These are phyloP conservation scores for Australoheros scitulus DNA, from an alignment of 2,113 vertebrate species.

Conservation along the genomic window DNA sequence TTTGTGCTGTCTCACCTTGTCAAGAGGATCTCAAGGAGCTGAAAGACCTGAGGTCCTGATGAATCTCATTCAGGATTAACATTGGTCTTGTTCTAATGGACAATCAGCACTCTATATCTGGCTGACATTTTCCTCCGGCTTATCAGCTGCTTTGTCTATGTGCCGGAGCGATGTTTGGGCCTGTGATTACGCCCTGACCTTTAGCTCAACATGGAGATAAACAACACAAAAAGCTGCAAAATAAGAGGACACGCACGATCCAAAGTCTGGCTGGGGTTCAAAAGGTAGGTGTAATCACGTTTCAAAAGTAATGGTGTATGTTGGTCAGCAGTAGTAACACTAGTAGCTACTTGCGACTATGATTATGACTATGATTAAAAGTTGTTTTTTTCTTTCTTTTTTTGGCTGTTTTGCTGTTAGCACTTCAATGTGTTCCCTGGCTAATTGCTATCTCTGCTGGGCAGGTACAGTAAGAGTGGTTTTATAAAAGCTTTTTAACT, in stretches of 20 bases:
- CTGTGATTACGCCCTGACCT: conserved; percentile 75
- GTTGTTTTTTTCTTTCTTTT: too few relatives aligned
- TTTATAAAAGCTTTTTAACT: too few relatives aligned
- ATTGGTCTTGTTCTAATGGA: conserved; percentile 65
- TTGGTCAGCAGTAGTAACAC: neutral
- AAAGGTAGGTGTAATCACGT: conserved; percentile 9
- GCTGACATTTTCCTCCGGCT: conserved; percentile 76
- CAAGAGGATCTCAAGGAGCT: conserved; percentile 24
- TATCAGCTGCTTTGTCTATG: conserved; percentile 69
- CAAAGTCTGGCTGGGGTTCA: conserved; percentile 11
- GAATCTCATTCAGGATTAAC: conserved; percentile 59
- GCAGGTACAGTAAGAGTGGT: too few relatives aligned
- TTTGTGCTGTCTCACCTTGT: conserved; percentile 59
- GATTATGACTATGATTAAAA: too few relatives aligned
- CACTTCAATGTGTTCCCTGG: too few relatives aligned
- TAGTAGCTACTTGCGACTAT: too few relatives aligned
- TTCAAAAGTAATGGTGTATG: neutral
- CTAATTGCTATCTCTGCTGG: too few relatives aligned
- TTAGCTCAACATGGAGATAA: conserved; percentile 62
- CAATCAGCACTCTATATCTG: conserved; percentile 72
- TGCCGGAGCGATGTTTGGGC: conserved; percentile 63
- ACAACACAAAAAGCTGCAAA: conserved; percentile 60
- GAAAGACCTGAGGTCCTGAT: conserved; percentile 19
- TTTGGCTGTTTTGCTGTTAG: too few relatives aligned
- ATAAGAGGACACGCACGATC: conserved; percentile 24